Base-by-base conservation (phyloP, 2,888 invertebrate species). In the Eudemis profundana region DNA sequence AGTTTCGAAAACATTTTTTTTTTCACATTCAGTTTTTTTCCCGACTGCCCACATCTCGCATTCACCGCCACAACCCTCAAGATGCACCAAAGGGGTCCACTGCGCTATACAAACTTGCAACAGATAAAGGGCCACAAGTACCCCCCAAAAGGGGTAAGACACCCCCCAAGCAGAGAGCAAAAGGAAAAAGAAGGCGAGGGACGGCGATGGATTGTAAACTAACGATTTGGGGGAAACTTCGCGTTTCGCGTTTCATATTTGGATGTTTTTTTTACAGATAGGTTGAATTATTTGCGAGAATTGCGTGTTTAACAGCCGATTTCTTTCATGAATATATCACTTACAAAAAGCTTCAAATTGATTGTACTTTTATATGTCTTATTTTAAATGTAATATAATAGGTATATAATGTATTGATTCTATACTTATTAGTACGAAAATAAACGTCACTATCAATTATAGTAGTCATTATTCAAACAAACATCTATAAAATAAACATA, bases 141-240 rank as follows among this genome's bases (percentile, higher is more conserved):
- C 89, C 89, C 89, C 90, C 90, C 84, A 88, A 90, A 90, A 90
- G 90, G 90, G 90, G 90, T 89, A 91, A 91, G 91, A 91, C 85
- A 75, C 88, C 82, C 83, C 87, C 88, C 86, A 86, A 87, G 83
- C 80, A 87, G 87, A 86, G 87, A 86, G 80, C 87, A 90, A 87
- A 87, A 89, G 89, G 87, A 88, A 88, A 86, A 86, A 79, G 72
- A 80, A 81, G 78, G n/a, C n/a, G n/a, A 79, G 83, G 77, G 86
- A 82, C 76, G 73, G 77, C 74, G 72, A 78, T 76, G 76, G 72
- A 69, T 72, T 72, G 77, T 77, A 71, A 78, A 77, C 76, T 74
- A 74, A 72, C 70, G 75, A 76, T 72, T 70, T 68, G 70, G 71
- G 54, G 17, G 59, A 50, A 23, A 44, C 23, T 50, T 27, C 33